A percentile compares a stretch with the other conserved stretches of the same genome.
phyloP scores from a whole-genome alignment of 2,888 invertebrate species.

The Heliconius cydno region DNA sequence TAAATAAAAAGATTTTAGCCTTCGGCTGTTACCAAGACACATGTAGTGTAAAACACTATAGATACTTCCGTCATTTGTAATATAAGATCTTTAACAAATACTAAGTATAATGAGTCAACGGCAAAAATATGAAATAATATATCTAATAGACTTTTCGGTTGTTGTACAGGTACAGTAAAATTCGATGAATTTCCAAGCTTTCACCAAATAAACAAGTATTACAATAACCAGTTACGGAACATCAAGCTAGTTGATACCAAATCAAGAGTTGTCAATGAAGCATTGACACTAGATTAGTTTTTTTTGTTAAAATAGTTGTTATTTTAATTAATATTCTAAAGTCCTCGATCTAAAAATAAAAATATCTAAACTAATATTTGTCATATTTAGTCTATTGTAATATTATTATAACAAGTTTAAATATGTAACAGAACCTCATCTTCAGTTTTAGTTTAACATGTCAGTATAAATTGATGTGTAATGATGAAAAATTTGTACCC shows the following conservation, averaged over 20 bases:
- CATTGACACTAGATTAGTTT: conserved; percentile 18
- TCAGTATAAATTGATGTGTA: too few relatives aligned
- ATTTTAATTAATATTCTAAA: neutral
- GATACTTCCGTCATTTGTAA: neutral
- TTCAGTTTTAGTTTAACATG: too few relatives aligned
- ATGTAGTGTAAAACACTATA: neutral
- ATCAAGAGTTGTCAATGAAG: conserved; percentile 4
- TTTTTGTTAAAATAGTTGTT: conserved; percentile 7
- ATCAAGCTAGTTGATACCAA: conserved; percentile 4
- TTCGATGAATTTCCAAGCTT: conserved; percentile 34
- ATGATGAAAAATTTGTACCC: too few relatives aligned
- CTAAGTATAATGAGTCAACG: conserved; percentile 4
- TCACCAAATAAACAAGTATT: conserved; percentile 42
- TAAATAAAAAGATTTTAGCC: conserved; percentile 15
- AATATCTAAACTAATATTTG: neutral
- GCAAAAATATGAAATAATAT: neutral
- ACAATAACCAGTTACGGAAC: conserved; percentile 34
- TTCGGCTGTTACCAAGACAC: conserved; percentile 5
- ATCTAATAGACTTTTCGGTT: neutral
- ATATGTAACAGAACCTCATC: too few relatives aligned
- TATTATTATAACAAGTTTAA: too few relatives aligned
- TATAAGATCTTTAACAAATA: neutral
- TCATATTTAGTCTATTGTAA: too few relatives aligned
- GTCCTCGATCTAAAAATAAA: neutral
- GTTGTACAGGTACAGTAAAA: neutral